These are phyloP conservation scores for Glyptemys insculpta DNA, from an alignment of 2,797 vertebrate genomes.

Conservation along the genomic window DNA sequence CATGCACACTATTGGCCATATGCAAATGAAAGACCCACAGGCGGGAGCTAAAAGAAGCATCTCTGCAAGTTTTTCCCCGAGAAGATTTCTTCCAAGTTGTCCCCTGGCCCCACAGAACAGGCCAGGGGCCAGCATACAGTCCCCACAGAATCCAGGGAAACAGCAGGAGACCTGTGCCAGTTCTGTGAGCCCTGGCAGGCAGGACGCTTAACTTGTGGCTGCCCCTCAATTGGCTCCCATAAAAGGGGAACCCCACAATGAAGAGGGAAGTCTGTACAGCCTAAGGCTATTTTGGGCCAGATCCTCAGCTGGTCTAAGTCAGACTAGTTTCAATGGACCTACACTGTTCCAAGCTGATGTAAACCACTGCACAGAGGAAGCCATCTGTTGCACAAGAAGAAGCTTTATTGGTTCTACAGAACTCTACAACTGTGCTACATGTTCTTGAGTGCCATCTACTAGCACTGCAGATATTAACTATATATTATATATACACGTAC, in stretches of 20 bases:
- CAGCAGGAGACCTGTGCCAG: background rate
- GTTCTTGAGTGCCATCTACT: constrained; percentile 72
- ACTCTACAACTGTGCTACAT: background rate
- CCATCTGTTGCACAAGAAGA: background rate
- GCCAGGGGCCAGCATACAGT: background rate
- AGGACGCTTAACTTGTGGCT: background rate
- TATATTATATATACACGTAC: background rate
- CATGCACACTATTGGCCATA: background rate
- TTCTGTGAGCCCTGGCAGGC: background rate
- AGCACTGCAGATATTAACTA: constrained; percentile 33
- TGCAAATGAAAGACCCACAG: background rate
- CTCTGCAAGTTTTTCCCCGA: background rate
- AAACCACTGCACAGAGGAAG: background rate
- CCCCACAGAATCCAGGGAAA: background rate
- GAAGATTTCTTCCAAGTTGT: background rate
- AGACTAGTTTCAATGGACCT: too few relatives aligned
- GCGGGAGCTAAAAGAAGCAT: background rate
- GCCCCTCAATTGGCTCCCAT: background rate
- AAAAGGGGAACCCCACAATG: background rate
- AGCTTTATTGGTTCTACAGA: background rate
- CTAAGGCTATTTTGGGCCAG: background rate
- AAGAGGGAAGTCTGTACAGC: background rate
- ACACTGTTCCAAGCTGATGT: background rate
- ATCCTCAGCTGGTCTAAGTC: background rate
- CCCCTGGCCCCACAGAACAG: background rate